Conservation (phyloP, 2,797 vertebrate genomes). For the Spondyliosoma cantharus region DNA sequence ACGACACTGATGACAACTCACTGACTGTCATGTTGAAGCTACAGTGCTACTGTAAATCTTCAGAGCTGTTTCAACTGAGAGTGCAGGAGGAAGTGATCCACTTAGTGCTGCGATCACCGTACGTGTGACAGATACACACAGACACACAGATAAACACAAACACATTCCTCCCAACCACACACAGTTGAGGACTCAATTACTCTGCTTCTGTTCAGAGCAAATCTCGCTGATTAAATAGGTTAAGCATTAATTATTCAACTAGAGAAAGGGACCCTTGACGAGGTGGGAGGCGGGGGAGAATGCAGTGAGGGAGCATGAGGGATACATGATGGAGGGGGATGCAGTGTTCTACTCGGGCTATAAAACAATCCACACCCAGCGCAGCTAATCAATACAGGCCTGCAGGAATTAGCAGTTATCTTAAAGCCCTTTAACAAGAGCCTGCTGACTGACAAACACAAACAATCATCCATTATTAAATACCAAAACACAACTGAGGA, state of each 20-base stretch:
- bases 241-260: conserved; percentile 84
- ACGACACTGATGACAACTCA: conserved; percentile 4
- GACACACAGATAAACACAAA: conserved; percentile 22
- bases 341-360: conserved; percentile 49
- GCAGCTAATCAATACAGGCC: conserved; percentile 79
- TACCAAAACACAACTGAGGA: conserved; percentile 41
- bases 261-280: conserved; percentile 62
- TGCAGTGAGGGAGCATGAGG: conserved; percentile 23
- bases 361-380: conserved; percentile 79
- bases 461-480: conserved; percentile 84
- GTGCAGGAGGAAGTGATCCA: conserved; percentile 18
- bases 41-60: conserved; percentile 33
- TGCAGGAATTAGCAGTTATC: conserved; percentile 85
- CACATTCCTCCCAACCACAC: conserved; percentile 16
- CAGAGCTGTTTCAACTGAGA: neutral
- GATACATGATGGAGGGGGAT: conserved; percentile 27
- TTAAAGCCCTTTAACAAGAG: conserved; percentile 82
- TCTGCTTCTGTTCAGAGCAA: conserved; percentile 78
- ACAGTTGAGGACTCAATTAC: conserved; percentile 74
- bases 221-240: conserved; percentile 86
- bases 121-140: neutral
- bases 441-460: conserved; percentile 79
- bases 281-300: conserved; percentile 2
- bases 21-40: conserved; percentile 12
- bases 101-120: conserved; percentile 19